phyloP scores from a whole-genome alignment of 2,113 vertebrate genomes.

The Empidonax alnorum region DNA sequence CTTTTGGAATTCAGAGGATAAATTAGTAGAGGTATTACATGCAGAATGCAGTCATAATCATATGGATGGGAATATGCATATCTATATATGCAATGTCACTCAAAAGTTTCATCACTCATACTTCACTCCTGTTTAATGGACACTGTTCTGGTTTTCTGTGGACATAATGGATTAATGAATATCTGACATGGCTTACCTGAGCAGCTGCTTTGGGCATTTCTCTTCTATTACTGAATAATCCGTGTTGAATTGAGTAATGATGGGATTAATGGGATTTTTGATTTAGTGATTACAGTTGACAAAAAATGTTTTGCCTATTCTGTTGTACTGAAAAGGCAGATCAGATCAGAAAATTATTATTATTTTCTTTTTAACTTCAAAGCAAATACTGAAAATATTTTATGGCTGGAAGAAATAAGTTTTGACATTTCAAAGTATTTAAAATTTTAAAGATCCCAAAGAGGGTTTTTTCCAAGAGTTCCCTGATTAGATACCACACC shows the following conservation, averaged over 20 bases:
- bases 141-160: background rate
- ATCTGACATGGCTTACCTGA: conserved; percentile 28
- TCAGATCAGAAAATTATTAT: background rate
- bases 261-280: conserved; percentile 41
- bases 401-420: background rate
- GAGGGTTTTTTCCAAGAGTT: background rate
- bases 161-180: conserved; percentile 25
- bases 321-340: conserved; percentile 10
- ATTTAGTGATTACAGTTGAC: conserved; percentile 9
- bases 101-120: background rate
- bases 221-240: conserved; percentile 2
- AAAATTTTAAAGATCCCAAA: background rate
- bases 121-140: background rate
- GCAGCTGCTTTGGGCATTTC: conserved; percentile 24
- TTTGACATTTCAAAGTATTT: background rate
- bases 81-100: background rate
- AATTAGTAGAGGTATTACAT: background rate
- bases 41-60: background rate
- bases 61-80: background rate
- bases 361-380: background rate
- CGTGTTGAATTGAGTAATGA: conserved; percentile 26
- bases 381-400: background rate
- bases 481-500: background rate
- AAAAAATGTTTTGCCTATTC: conserved; percentile 9
- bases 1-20: background rate